Base-by-base conservation (phyloP, 2,888 invertebrate species). In the Cylindroiulus punctatus region DNA sequence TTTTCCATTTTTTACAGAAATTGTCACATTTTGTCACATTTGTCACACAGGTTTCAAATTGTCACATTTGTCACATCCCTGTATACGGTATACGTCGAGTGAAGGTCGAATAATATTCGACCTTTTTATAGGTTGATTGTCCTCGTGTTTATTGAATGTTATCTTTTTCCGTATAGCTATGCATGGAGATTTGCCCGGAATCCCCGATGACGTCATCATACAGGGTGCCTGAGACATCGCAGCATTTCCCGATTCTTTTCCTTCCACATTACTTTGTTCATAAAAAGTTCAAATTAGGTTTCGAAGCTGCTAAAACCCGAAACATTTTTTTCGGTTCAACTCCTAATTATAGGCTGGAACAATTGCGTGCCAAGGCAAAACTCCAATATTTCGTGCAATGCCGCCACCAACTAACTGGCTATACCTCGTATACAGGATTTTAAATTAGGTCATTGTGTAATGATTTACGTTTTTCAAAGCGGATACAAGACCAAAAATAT, bases 371-470 rank as follows among this genome's bases (percentile, higher is more conserved):
- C 52, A 57, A 57, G 52, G 52, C 52, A 57, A 57, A 57, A 36
- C 52, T 57, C 52, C n/a, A 57, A 57, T n/a, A 12, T 17, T 57
- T 57, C 52, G 52, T 57, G 52, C 52, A 12, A 57, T 44, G 44
- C 44, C 44, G 44, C 44, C 44, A 44, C 10, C 10, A 10, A 44
- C 44, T 44, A 1, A 1, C 36, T 7, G 36, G n/a, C n/a, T n/a
- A n/a, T n/a, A 42, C 7, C 47, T 52, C 47, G 12, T 17, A 14
- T n/a, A 17, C n/a, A 57, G 52, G 52, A 57, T 57, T 57, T 57
- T 57, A 17, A 57, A 57, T n/a, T 57, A 57, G 52, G 52, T 57
- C 52, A 57, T 57, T n/a, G 52, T n/a, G 52, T 57, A 57, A 57
- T 36, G 36, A 36, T 36, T 36, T 36, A 36, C 36, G 2, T 36